These are phyloP conservation scores for Myotis myotis DNA, from an alignment of 2,797 vertebrate genomes.

Conservation along the genomic window DNA sequence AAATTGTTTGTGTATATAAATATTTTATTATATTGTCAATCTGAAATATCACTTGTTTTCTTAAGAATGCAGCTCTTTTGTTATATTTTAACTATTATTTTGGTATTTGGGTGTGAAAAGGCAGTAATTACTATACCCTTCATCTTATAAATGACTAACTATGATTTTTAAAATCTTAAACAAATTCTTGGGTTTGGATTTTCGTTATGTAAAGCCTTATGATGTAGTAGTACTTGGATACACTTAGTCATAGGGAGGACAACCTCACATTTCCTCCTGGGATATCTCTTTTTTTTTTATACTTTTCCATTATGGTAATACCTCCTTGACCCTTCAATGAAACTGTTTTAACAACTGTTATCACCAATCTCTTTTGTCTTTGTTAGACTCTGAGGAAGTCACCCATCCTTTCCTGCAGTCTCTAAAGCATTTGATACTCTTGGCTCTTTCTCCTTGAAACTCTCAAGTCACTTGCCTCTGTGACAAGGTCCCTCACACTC, in stretches of 20 bases:
- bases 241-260: background rate
- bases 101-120: background rate
- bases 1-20: background rate
- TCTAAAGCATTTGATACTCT: background rate
- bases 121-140: background rate
- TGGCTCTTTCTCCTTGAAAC: background rate
- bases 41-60: background rate
- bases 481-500: background rate
- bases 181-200: background rate
- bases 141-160: background rate
- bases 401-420: background rate
- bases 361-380: background rate
- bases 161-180: slow-evolving; percentile 10
- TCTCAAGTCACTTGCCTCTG: background rate
- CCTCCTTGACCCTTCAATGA: background rate
- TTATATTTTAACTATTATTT: background rate
- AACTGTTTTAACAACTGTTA: background rate
- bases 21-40: background rate
- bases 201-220: background rate
- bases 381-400: background rate
- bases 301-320: background rate
- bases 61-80: background rate
- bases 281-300: background rate
- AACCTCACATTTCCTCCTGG: background rate
- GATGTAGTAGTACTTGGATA: background rate